Conservation (phyloP, 2,113 vertebrate species). For the Oreamnos americanus region DNA sequence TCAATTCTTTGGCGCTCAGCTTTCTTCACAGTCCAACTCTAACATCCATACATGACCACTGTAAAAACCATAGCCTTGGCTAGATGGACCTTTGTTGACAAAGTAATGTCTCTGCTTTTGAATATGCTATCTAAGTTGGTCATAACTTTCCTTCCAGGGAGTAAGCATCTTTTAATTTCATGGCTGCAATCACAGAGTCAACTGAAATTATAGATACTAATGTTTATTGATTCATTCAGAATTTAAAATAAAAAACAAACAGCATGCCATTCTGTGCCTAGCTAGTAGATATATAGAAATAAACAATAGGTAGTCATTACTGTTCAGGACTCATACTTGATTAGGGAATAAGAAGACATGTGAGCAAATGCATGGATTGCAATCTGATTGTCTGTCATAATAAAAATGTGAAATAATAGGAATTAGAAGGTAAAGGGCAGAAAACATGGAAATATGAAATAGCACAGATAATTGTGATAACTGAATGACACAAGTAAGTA, state of each 20-base stretch:
- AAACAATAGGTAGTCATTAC: background rate
- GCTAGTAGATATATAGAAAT: background rate
- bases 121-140: too few relatives aligned
- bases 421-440: background rate
- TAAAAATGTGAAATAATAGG: background rate
- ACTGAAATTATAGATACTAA: background rate
- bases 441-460: background rate
- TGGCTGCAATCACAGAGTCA: background rate
- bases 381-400: background rate
- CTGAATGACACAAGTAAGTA: background rate
- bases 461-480: background rate
- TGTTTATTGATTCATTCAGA: background rate
- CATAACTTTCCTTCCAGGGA: too few relatives aligned
- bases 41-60: too few relatives aligned
- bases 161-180: too few relatives aligned
- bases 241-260: background rate
- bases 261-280: background rate
- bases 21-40: too few relatives aligned
- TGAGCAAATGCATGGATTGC: background rate
- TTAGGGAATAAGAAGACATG: background rate
- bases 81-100: too few relatives aligned
- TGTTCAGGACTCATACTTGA: background rate
- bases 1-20: rapidly evolving
- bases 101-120: too few relatives aligned
- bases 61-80: too few relatives aligned